phyloP scores from a whole-genome alignment of 2,797 vertebrate genomes.

The Tapirus indicus region DNA sequence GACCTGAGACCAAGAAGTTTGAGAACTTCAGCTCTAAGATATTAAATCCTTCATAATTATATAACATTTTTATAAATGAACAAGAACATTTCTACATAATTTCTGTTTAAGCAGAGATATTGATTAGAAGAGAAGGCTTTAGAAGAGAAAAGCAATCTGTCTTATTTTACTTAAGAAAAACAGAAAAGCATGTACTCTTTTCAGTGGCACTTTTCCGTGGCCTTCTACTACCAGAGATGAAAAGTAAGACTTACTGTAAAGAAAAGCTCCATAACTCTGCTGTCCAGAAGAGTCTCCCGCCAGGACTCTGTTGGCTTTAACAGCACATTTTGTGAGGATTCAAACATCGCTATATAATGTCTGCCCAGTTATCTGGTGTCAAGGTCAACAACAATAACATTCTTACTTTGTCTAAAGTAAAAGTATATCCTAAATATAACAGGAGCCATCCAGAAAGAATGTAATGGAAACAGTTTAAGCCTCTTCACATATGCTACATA shows the following conservation, averaged over 20 bases:
- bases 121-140: neutral
- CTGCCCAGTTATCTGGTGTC: conserved; percentile 98
- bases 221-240: conserved; percentile 75
- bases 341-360: conserved; percentile 99
- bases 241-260: conserved; percentile 95
- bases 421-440: conserved; percentile 89
- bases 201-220: conserved; percentile 65
- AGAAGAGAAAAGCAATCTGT: conserved; percentile 32
- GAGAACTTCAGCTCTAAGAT: neutral
- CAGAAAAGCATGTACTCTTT: conserved; percentile 67
- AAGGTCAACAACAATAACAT: conserved; percentile 97
- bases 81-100: conserved; percentile 2
- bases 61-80: neutral
- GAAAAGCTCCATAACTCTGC: conserved; percentile 99
- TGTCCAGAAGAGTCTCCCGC: conserved; percentile 98
- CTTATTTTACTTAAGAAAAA: conserved; percentile 79
- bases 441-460: conserved; percentile 90
- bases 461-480: conserved; percentile 92
- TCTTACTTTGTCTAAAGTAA: conserved; percentile 88
- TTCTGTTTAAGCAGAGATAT: neutral
- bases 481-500: conserved; percentile 92
- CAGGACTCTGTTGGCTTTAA: conserved; percentile 98
- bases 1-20: neutral
- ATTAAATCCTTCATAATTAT: neutral
- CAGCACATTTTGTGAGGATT: conserved; percentile 99